Conservation (phyloP, 2,113 vertebrate genomes). For the Odocoileus hemionus region DNA sequence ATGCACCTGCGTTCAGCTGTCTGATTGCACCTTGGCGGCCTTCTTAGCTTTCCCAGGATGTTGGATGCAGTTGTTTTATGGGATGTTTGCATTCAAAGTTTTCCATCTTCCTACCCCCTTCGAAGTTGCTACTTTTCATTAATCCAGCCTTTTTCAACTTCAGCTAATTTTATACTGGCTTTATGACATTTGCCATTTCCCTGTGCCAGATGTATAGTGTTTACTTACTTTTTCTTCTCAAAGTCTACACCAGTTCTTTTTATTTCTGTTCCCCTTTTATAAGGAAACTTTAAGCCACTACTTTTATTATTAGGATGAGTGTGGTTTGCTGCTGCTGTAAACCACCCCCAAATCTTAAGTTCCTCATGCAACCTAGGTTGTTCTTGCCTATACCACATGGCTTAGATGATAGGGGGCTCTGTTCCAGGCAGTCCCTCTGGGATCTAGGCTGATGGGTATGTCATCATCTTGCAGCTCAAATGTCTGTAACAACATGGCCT, state of each 20-base stretch:
- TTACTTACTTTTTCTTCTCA: too few relatives aligned
- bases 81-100: fast-evolving
- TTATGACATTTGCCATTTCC: fast-evolving
- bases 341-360: too few relatives aligned
- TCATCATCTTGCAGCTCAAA: too few relatives aligned
- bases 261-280: neutral
- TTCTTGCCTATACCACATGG: neutral
- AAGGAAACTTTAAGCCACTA: fast-evolving
- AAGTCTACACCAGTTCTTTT: neutral
- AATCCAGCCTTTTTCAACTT: neutral
- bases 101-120: fast-evolving
- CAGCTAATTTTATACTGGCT: fast-evolving
- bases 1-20: fast-evolving
- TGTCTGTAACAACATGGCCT: fast-evolving
- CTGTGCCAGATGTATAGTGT: fast-evolving
- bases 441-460: too few relatives aligned
- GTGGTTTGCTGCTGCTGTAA: fast-evolving
- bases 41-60: fast-evolving
- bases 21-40: fast-evolving
- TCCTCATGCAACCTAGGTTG: fast-evolving
- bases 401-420: too few relatives aligned
- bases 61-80: fast-evolving
- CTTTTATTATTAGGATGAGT: neutral
- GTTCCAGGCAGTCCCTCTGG: neutral
- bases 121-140: neutral